These are phyloP conservation scores for Eulemur albifrons DNA, from an alignment of 2,797 vertebrate species.

Conservation along the genomic window DNA sequence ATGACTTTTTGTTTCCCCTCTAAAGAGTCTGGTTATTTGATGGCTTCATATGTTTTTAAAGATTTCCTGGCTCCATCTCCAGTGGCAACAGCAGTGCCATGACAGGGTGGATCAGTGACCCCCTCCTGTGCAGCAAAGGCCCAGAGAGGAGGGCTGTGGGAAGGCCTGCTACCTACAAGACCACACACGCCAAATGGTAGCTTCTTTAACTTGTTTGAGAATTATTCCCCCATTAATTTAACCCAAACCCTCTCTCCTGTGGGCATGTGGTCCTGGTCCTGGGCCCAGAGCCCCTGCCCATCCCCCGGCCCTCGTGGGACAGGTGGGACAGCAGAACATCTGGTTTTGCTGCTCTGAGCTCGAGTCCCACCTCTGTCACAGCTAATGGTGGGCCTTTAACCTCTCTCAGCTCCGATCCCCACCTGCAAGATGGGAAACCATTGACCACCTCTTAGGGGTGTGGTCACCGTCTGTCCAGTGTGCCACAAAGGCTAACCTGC, in stretches of 20 bases:
- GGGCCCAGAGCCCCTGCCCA: background rate
- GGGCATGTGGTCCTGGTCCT: background rate
- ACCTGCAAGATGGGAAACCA: background rate
- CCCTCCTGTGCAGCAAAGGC: background rate
- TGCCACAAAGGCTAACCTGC: background rate
- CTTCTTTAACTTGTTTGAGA: background rate
- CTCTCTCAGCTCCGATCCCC: background rate
- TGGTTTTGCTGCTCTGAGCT: background rate
- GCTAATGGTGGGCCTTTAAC: background rate
- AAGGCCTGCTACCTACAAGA: background rate
- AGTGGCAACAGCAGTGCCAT: background rate
- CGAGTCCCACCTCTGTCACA: background rate
- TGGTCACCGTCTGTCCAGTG: background rate
- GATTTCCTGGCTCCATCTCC: background rate
- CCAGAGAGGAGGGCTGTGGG: background rate
- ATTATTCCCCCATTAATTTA: background rate
- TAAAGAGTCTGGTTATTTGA: background rate
- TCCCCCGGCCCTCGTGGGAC: background rate
- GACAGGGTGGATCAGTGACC: background rate
- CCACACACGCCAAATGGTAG: fast-evolving
- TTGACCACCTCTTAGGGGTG: background rate
- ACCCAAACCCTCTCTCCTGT: background rate
- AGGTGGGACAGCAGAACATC: fast-evolving
- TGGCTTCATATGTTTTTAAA: background rate
- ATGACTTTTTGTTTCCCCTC: background rate